Percentiles rank a stretch among this genome's conserved stretches.
Conservation (phyloP, 2,797 vertebrate genomes). For the Sarcoramphus papa region DNA sequence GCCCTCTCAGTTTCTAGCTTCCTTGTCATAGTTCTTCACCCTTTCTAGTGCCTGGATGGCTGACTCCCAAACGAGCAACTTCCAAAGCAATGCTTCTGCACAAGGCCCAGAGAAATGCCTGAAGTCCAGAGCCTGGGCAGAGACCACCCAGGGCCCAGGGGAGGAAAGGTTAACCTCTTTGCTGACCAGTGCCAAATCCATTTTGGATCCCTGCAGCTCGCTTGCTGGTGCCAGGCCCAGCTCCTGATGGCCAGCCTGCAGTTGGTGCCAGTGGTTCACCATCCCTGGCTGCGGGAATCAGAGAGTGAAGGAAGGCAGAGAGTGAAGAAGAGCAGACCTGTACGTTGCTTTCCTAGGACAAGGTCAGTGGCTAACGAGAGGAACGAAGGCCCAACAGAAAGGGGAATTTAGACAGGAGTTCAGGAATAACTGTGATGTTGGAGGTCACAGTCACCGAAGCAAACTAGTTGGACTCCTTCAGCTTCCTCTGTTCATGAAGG, state of each 20-base stretch:
- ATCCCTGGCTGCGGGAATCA: background rate
- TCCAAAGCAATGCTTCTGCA: background rate
- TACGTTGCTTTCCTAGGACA: background rate
- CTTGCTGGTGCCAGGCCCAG: background rate
- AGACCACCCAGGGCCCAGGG: no score
- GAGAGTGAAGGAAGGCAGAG: background rate
- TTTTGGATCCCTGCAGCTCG: background rate
- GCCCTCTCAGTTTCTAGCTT: background rate
- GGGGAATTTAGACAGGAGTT: background rate
- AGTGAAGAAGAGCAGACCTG: background rate
- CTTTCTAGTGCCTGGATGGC: background rate
- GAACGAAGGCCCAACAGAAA: background rate
- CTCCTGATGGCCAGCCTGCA: background rate
- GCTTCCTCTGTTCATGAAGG: background rate
- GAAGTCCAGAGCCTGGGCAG: background rate
- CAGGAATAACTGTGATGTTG: background rate
- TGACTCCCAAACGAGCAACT: background rate
- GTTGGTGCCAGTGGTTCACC: background rate
- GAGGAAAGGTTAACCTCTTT: background rate
- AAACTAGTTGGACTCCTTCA: background rate
- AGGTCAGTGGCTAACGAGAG: background rate
- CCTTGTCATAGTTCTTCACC: background rate
- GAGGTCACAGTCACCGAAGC: background rate
- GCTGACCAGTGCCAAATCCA: background rate
- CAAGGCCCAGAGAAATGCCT: background rate